Percentiles rank a stretch among this genome's conserved stretches.
Conservation (phyloP, 2,797 vertebrate species). For the Sebastes melanostomus region DNA sequence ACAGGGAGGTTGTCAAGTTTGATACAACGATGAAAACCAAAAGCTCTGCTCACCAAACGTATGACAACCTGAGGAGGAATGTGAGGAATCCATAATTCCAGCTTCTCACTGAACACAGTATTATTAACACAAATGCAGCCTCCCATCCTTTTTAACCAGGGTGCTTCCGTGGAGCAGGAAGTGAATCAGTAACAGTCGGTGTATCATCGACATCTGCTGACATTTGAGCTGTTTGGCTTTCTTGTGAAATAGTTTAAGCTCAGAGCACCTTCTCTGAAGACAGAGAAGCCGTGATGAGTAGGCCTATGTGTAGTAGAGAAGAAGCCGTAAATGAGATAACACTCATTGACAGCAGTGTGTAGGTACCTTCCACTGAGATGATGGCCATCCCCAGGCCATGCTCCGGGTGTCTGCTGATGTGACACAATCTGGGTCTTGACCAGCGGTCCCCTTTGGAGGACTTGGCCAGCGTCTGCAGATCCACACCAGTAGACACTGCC, state of each 20-base stretch:
- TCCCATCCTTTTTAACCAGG: not conserved
- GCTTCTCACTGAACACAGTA: not conserved
- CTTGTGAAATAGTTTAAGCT: not conserved
- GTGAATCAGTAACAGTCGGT: not conserved
- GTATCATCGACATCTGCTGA: not conserved
- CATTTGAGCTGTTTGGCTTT: not conserved
- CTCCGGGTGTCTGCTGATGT: slow-evolving; percentile 78
- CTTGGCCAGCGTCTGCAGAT: slow-evolving; percentile 62
- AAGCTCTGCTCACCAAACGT: not conserved
- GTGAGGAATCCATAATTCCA: not conserved
- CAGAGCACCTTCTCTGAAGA: too few species aligned
- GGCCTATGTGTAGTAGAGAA: too few species aligned
- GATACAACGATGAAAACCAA: not conserved
- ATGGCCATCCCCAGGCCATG: slow-evolving; percentile 86
- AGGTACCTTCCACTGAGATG: slow-evolving; percentile 72
- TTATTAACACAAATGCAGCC: not conserved
- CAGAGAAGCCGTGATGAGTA: too few species aligned
- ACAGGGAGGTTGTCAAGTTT: not conserved
- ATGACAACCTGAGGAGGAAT: not conserved
- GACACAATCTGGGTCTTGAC: slow-evolving; percentile 86
- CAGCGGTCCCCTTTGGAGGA: slow-evolving; percentile 69
- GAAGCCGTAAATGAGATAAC: not conserved
- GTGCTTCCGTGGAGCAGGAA: not conserved
- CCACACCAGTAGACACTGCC: slow-evolving; percentile 65
- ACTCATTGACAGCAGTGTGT: not conserved